These are phyloP conservation scores for Nematolebias whitei DNA, from an alignment of 2,113 vertebrate species.

Conservation along the genomic window DNA sequence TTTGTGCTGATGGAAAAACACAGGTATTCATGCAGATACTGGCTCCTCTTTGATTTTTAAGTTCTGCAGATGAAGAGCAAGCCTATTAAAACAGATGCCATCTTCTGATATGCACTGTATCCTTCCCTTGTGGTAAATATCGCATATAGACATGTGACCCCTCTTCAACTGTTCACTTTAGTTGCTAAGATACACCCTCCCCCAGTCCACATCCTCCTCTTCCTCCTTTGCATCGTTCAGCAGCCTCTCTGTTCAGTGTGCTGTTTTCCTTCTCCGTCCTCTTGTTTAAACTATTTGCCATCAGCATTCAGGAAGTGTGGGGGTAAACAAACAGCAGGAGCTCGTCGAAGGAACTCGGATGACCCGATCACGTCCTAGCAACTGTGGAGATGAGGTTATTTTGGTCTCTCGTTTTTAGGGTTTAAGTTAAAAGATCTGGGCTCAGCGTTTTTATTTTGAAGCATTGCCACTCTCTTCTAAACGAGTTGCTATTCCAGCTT, in stretches of 20 bases:
- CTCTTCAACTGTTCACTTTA: conserved; percentile 23
- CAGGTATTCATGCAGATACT: conserved; percentile 13
- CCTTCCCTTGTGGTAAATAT: conserved; percentile 49
- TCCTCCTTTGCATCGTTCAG: conserved; percentile 13
- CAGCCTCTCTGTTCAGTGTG: conserved; percentile 27
- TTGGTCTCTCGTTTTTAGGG: conserved; percentile 19
- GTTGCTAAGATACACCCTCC: conserved; percentile 34
- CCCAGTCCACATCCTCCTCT: conserved; percentile 3
- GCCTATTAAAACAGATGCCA: conserved; percentile 38
- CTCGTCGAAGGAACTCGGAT: conserved; percentile 54
- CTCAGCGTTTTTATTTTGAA: conserved; percentile 15
- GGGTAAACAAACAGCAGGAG: conserved; percentile 66
- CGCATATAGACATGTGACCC: conserved; percentile 58
- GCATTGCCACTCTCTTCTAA: neutral
- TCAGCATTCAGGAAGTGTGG: conserved; percentile 76
- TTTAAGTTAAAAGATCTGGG: neutral
- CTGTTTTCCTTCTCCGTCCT: conserved; percentile 54
- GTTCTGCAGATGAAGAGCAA: conserved; percentile 39
- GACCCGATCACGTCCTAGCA: conserved; percentile 54
- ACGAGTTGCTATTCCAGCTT: conserved; percentile 9
- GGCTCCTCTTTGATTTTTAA: conserved; percentile 19
- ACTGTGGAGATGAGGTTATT: conserved; percentile 48
- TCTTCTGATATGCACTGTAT: conserved; percentile 32
- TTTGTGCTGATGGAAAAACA: conserved; percentile 35
- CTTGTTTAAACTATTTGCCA: conserved; percentile 69